Evolutionary conservation across 2,113 vertebrate species (phyloP).

Genomic region (Mus musculus): GRCm39 chr8:50864501-50865000

Average conservation of each 20-base stretch:
- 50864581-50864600: neutral
- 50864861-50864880: neutral
- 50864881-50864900: neutral
- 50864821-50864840: neutral
- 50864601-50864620: neutral
- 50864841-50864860: neutral
- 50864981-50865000: neutral
- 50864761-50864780: neutral
- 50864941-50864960: neutral
- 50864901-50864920: neutral
- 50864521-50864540: neutral
- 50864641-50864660: neutral
- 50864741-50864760: accelerated
- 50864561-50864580: neutral
- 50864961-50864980: neutral
- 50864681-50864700: neutral
- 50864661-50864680: neutral
- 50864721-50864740: neutral
- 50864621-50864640: neutral
- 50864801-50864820: neutral
- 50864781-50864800: neutral
- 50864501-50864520: neutral
- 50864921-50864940: neutral
- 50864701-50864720: neutral
- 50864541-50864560: neutral